phyloP scores from a whole-genome alignment of 1,140 invertebrate genomes.

The Rhynchophorus ferrugineus region DNA sequence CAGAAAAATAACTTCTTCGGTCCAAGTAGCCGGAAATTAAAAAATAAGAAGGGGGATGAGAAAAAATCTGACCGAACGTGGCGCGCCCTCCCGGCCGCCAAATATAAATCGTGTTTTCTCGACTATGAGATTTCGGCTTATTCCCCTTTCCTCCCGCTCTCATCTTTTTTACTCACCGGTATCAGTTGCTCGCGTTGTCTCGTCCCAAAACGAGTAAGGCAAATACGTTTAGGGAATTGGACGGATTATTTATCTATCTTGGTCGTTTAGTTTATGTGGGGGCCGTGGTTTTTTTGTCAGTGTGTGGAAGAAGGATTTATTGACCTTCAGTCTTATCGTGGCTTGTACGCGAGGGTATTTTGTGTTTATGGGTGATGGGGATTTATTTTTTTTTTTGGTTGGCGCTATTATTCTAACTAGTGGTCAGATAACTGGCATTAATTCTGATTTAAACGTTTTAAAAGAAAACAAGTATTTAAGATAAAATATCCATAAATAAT shows the following conservation, averaged over 20 bases:
- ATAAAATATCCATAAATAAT: no score
- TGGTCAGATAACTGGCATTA: not conserved
- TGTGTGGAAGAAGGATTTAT: not conserved
- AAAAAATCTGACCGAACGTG: no score
- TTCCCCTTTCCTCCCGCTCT: not conserved
- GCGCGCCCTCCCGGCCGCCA: not conserved
- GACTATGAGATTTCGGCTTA: not conserved
- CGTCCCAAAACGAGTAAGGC: not conserved
- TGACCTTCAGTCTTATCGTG: not conserved
- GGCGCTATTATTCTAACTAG: not conserved
- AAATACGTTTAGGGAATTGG: not conserved
- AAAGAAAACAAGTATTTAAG: no score
- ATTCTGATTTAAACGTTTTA: not conserved
- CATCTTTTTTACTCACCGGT: not conserved
- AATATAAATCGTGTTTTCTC: not conserved
- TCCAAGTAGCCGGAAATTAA: no score
- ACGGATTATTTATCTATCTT: not conserved
- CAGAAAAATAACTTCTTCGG: no score
- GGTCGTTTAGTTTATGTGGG: not conserved
- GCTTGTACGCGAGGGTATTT: not conserved
- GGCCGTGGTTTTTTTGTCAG: not conserved
- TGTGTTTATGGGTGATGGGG: no score
- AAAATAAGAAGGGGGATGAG: no score
- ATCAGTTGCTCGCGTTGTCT: not conserved
- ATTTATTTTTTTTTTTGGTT: no score